phyloP scores from a whole-genome alignment of 2,113 vertebrate genomes.

The Periophthalmus modestus region DNA sequence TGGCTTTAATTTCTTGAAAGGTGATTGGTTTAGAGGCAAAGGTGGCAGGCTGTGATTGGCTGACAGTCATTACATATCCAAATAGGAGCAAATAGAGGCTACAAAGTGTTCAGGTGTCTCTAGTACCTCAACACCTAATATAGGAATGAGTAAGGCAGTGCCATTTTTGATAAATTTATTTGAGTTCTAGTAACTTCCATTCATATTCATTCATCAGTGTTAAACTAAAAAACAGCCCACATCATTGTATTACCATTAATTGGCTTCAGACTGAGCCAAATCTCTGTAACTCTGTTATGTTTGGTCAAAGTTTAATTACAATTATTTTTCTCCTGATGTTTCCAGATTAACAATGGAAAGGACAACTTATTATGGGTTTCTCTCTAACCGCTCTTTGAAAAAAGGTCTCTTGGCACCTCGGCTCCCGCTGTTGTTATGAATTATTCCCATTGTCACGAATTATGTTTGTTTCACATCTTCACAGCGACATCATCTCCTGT shows the following conservation, averaged over 20 bases:
- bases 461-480: constrained; percentile 4
- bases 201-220: background rate
- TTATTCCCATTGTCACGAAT: background rate
- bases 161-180: too few relatives aligned
- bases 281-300: background rate
- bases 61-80: too few relatives aligned
- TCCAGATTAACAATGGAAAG: background rate
- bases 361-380: background rate
- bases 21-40: too few relatives aligned
- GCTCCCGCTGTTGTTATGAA: background rate
- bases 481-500: constrained; percentile 5
- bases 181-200: background rate
- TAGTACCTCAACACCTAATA: too few relatives aligned
- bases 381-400: background rate
- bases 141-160: too few relatives aligned
- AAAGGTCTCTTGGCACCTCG: background rate
- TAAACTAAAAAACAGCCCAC: background rate
- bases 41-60: too few relatives aligned
- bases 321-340: background rate
- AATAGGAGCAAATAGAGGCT: too few relatives aligned
- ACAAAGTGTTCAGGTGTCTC: too few relatives aligned
- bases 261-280: background rate
- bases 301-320: background rate
- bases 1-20: too few relatives aligned
- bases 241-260: background rate